A percentile compares a stretch with the other conserved stretches of the same genome.
phyloP scores from a whole-genome alignment of 2,797 vertebrate species.

The Gallinago solitaria region DNA sequence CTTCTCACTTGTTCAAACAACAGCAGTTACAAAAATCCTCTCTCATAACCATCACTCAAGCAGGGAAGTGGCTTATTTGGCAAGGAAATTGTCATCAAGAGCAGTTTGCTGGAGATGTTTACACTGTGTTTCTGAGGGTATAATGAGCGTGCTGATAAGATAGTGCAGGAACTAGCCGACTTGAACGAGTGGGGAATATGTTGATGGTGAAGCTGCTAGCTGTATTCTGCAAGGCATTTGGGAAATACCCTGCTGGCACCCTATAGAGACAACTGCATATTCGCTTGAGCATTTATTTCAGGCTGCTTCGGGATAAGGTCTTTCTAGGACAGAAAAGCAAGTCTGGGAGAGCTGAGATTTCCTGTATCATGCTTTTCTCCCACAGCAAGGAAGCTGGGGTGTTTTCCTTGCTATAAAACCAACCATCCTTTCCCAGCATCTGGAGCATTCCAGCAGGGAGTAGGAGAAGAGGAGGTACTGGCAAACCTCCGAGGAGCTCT shows the following conservation, averaged over 20 bases:
- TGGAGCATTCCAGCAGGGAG: neutral
- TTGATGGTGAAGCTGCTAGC: neutral
- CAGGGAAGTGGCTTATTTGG: constrained; percentile 30
- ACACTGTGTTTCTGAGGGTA: constrained; percentile 7
- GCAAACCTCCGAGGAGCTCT: neutral
- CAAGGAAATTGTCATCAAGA: constrained; percentile 8
- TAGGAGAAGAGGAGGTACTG: neutral
- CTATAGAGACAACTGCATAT: neutral
- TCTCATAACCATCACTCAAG: constrained; percentile 10
- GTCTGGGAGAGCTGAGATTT: neutral
- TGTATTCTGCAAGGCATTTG: neutral
- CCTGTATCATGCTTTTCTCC: neutral
- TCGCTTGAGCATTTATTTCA: neutral
- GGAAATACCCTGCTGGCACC: neutral
- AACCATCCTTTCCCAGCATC: neutral
- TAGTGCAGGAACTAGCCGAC: neutral
- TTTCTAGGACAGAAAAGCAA: neutral
- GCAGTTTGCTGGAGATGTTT: constrained; percentile 19
- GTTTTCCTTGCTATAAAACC: neutral
- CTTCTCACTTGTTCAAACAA: constrained; percentile 44
- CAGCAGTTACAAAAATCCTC: neutral
- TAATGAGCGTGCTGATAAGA: constrained; percentile 9
- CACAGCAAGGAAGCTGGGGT: neutral
- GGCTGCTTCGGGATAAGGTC: neutral
- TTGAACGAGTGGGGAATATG: neutral